These are phyloP conservation scores for Okamejei kenojei DNA, from an alignment of 2,797 vertebrate genomes.

Conservation along the genomic window DNA sequence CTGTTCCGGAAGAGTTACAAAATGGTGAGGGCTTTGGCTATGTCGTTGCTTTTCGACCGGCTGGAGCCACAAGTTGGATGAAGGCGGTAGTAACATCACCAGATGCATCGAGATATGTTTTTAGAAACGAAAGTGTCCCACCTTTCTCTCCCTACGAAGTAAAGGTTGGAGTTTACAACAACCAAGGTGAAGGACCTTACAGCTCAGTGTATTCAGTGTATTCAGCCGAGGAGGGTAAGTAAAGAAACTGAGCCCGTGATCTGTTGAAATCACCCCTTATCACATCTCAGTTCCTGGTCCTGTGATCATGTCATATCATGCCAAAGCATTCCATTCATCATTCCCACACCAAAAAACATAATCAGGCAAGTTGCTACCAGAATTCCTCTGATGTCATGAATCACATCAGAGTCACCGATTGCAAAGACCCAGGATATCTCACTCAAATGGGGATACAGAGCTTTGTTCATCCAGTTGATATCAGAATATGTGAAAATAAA, in stretches of 20 bases:
- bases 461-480: not conserved
- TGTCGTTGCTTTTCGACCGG: constrained; percentile 80
- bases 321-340: not conserved
- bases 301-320: not conserved
- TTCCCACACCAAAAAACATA: not conserved
- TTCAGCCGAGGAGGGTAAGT: constrained; percentile 86
- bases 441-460: not conserved
- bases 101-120: constrained; percentile 68
- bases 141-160: constrained; percentile 82
- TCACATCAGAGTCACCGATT: not conserved
- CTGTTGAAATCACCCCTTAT: not conserved
- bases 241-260: not conserved
- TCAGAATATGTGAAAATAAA: not conserved
- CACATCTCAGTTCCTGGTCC: too few species aligned
- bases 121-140: constrained; percentile 81
- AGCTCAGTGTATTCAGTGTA: constrained; percentile 75
- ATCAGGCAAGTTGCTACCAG: not conserved
- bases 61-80: constrained; percentile 74
- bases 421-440: not conserved
- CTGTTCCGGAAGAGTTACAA: constrained; percentile 85
- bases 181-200: constrained; percentile 87
- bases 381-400: not conserved
- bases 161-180: constrained; percentile 88
- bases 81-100: constrained; percentile 76
- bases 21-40: constrained; percentile 90